These are phyloP conservation scores for Callimico goeldii DNA, from an alignment of 2,797 vertebrate genomes.

Conservation along the genomic window DNA sequence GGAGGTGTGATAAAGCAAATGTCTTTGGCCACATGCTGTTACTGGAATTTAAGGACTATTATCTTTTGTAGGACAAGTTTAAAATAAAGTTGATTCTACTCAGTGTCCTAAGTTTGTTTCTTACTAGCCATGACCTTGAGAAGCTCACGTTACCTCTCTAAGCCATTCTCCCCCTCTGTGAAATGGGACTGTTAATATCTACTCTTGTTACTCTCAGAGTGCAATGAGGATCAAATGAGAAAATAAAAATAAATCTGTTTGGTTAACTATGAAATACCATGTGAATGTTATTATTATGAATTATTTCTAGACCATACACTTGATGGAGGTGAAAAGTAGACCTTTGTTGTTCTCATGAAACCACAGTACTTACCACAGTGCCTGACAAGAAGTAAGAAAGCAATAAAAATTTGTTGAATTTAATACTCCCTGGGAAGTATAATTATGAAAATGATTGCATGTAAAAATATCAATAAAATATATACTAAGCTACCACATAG, in stretches of 20 bases:
- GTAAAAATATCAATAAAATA: neutral
- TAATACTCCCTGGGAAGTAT: neutral
- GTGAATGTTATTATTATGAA: neutral
- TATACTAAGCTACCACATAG: neutral
- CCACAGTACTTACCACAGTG: neutral
- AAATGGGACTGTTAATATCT: neutral
- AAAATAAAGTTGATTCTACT: neutral
- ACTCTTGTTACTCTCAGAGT: neutral
- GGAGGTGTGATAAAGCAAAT: neutral
- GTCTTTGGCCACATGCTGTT: neutral
- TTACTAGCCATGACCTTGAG: neutral
- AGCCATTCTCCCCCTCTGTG: neutral
- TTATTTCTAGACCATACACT: neutral
- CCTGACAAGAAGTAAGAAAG: neutral
- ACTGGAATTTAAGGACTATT: neutral
- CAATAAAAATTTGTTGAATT: neutral
- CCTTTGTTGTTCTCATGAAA: neutral
- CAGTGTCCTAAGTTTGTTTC: neutral
- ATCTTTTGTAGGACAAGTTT: neutral
- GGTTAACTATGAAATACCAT: neutral
- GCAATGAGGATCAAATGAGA: neutral
- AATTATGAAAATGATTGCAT: neutral
- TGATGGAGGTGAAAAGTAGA: neutral
- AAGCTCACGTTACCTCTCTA: neutral
- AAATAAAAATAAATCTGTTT: neutral